These are phyloP conservation scores for Poecile montanus DNA, from an alignment of 2,797 vertebrate species.

Conservation along the genomic window DNA sequence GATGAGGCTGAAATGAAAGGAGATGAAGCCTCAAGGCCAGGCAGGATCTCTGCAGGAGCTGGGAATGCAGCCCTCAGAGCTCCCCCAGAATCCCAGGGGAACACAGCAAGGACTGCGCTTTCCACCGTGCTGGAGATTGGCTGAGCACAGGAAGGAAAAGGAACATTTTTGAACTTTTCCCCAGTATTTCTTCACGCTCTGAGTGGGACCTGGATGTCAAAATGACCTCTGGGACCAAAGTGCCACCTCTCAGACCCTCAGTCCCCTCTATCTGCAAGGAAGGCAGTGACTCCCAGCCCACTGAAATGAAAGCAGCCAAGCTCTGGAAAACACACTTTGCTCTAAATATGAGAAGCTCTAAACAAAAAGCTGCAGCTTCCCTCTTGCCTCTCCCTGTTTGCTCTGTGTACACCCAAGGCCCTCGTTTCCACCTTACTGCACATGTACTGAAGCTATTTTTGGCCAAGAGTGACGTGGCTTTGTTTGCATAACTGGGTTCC, in stretches of 20 bases:
- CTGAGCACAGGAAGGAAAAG: neutral
- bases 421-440: conserved; percentile 48
- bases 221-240: neutral
- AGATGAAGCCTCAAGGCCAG: neutral
- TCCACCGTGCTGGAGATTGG: neutral
- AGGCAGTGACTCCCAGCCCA: neutral
- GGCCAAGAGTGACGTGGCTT: conserved; percentile 35
- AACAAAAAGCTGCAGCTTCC: conserved; percentile 23
- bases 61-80: neutral
- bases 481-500: conserved; percentile 66
- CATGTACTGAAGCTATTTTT: conserved; percentile 58
- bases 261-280: neutral
- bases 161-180: neutral
- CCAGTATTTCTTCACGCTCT: neutral
- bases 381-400: neutral
- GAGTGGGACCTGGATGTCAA: neutral
- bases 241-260: neutral
- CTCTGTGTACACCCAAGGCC: conserved; percentile 4
- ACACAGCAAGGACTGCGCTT: neutral
- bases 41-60: neutral
- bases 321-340: neutral
- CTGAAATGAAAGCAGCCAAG: neutral
- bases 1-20: neutral
- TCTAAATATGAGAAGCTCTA: neutral
- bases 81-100: neutral